These are phyloP conservation scores for Atrichornis clamosus DNA, from an alignment of 2,113 vertebrate genomes.

Conservation along the genomic window DNA sequence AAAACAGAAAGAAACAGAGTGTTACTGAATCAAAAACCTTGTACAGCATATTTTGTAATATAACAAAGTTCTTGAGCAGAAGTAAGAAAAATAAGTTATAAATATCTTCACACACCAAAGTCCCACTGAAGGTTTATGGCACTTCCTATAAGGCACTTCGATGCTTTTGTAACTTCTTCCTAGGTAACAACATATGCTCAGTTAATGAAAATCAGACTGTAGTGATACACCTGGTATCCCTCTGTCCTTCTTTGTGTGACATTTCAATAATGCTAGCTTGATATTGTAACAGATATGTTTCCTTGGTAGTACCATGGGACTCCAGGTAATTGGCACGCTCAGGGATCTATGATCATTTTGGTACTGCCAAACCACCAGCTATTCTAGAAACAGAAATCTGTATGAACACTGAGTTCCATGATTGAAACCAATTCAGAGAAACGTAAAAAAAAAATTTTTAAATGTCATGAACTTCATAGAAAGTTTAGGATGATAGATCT, in stretches of 20 bases:
- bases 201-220: not conserved
- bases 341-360: not conserved
- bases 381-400: not conserved
- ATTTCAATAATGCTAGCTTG: not conserved
- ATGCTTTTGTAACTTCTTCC: not conserved
- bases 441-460: not conserved
- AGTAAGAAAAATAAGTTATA: not conserved
- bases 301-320: not conserved
- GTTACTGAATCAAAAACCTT: not conserved
- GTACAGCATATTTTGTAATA: not conserved
- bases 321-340: not conserved
- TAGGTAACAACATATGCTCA: not conserved
- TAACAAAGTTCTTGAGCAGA: not conserved
- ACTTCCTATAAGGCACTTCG: not conserved
- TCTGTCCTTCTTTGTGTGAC: not conserved
- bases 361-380: not conserved
- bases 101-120: not conserved
- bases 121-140: not conserved
- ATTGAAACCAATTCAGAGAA: not conserved
- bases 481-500: not conserved
- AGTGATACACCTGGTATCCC: not conserved
- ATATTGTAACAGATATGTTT: not conserved
- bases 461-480: not conserved
- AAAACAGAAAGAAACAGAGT: not conserved
- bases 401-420: not conserved